These are phyloP conservation scores for Oegoconia quadripuncta DNA, from an alignment of 2,888 invertebrate species.

Conservation along the genomic window DNA sequence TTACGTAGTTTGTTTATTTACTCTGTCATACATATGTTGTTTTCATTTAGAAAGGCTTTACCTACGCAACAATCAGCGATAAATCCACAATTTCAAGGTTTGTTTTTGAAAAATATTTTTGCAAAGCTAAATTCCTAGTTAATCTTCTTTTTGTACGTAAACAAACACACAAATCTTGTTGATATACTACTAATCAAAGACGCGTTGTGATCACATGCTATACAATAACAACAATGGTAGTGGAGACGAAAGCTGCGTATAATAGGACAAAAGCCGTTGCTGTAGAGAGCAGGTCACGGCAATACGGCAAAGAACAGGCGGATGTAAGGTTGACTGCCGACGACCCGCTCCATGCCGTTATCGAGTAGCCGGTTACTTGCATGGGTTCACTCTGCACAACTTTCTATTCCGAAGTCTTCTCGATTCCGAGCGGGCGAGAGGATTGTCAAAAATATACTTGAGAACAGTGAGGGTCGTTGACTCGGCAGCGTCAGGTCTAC, in stretches of 20 bases:
- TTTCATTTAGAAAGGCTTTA: slow-evolving; percentile 10
- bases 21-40: slow-evolving; percentile 17
- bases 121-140: too few species aligned
- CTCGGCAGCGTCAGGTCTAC: slow-evolving; percentile 21
- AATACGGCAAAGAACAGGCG: slow-evolving; percentile 28
- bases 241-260: slow-evolving; percentile 38
- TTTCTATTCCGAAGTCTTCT: background rate
- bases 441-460: slow-evolving; percentile 8
- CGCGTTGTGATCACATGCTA: slow-evolving; percentile 11
- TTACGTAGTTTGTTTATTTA: slow-evolving; percentile 16
- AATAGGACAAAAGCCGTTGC: slow-evolving; percentile 25
- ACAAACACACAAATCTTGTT: too few species aligned
- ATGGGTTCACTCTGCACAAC: background rate
- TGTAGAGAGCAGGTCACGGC: slow-evolving; percentile 24
- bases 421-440: background rate
- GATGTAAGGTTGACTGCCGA: slow-evolving; percentile 46
- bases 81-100: too few species aligned
- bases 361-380: background rate
- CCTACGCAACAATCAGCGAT: slow-evolving; percentile 5
- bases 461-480: slow-evolving; percentile 22
- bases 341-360: slow-evolving; percentile 41
- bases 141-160: too few species aligned
- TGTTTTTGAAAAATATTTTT: too few species aligned
- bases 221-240: slow-evolving; percentile 20
- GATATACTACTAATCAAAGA: too few species aligned